phyloP scores from a whole-genome alignment of 2,113 vertebrate genomes.

The Percopsis transmontana region DNA sequence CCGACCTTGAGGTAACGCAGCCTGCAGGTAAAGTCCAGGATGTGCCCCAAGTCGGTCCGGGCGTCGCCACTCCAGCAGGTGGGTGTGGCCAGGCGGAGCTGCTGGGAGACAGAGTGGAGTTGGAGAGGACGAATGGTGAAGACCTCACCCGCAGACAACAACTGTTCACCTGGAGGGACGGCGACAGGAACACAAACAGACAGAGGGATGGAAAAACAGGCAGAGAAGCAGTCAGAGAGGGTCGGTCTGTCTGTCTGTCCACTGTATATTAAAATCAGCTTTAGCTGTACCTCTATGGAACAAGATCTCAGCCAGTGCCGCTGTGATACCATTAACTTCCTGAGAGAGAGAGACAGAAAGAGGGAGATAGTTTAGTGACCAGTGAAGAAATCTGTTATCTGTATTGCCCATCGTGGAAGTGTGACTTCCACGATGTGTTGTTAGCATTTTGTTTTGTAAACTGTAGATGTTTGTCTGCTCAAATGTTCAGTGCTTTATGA shows the following conservation, averaged over 20 bases:
- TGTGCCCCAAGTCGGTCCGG: conserved; percentile 95
- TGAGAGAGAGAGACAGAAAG: conserved; percentile 60
- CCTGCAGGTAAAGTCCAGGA: conserved; percentile 95
- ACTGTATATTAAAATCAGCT: neutral
- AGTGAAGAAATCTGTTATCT: too few relatives aligned
- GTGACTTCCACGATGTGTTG: too few relatives aligned
- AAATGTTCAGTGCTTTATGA: too few relatives aligned
- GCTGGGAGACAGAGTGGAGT: conserved; percentile 89
- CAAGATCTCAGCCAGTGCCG: conserved; percentile 91
- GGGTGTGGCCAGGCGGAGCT: conserved; percentile 88
- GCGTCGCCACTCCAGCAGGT: conserved; percentile 91
- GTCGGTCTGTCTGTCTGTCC: neutral
- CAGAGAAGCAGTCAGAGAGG: neutral
- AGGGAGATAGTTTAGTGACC: conserved; percentile 4
- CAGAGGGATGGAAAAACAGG: neutral
- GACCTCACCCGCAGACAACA: conserved; percentile 90
- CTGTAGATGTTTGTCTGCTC: too few relatives aligned
- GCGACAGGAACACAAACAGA: neutral
- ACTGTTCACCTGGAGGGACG: conserved; percentile 85
- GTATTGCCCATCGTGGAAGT: too few relatives aligned
- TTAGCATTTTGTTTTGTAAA: too few relatives aligned
- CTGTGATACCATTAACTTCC: conserved; percentile 95
- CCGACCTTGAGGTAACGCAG: conserved; percentile 93
- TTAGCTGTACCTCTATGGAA: conserved; percentile 88
- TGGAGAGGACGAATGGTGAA: conserved; percentile 90